Conservation (phyloP, 2,797 vertebrate genomes). For the Sebastiscus albofasciatus region DNA sequence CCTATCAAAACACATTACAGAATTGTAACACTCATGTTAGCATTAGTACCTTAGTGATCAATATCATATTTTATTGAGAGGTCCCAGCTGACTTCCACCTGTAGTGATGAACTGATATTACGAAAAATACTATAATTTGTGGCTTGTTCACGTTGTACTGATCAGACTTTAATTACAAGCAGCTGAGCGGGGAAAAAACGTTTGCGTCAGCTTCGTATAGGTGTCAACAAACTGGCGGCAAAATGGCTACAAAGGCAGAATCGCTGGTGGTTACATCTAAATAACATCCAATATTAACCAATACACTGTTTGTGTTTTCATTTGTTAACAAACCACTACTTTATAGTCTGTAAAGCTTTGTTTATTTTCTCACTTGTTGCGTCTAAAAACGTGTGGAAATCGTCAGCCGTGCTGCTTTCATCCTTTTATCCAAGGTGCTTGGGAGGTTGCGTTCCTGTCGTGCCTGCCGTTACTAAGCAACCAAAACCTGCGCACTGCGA, state of each 20-base stretch:
- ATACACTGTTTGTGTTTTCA: background rate
- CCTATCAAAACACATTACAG: background rate
- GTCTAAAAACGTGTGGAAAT: background rate
- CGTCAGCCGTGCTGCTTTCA: too few relatives aligned
- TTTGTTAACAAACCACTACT: background rate
- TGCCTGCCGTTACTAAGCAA: too few relatives aligned
- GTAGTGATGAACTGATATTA: background rate
- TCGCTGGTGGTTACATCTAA: background rate
- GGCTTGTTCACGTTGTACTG: background rate
- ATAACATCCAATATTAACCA: background rate
- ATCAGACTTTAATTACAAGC: background rate
- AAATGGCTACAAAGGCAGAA: background rate
- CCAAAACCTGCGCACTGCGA: too few relatives aligned
- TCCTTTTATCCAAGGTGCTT: too few relatives aligned
- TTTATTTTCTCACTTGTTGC: slow-evolving; percentile 3
- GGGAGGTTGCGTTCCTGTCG: too few relatives aligned
- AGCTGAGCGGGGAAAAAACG: background rate
- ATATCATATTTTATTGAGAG: background rate
- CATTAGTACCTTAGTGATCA: background rate
- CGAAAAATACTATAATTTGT: background rate
- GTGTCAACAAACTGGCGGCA: background rate
- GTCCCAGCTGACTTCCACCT: background rate
- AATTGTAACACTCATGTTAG: background rate
- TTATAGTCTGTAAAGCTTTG: background rate
- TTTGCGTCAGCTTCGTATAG: background rate